phyloP scores from a whole-genome alignment of 2,797 vertebrate genomes.

The Darevskia nairensis region DNA sequence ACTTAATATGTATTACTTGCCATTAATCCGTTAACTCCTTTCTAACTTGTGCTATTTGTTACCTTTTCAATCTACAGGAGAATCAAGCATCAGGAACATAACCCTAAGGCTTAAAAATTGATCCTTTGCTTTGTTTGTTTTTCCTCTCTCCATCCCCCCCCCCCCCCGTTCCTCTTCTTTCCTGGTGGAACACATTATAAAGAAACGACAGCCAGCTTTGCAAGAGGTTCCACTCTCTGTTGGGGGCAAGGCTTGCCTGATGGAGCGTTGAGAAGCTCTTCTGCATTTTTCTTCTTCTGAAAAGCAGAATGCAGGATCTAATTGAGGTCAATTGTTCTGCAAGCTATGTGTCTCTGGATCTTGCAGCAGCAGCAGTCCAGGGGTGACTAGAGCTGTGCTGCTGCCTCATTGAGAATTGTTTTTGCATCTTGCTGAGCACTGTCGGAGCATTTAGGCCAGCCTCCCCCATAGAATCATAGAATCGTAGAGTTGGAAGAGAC shows the following conservation, averaged over 20 bases:
- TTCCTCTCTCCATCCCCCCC: not conserved
- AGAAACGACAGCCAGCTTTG: conserved; percentile 23
- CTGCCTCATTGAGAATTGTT: not conserved
- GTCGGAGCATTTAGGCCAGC: too few species aligned
- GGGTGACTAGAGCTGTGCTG: conserved; percentile 13
- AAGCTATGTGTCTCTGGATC: conserved; percentile 9
- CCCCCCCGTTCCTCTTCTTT: not conserved
- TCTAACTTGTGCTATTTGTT: conserved; percentile 34
- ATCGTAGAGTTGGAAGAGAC: too few species aligned
- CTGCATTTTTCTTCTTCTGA: not conserved
- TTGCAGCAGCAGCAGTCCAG: not conserved
- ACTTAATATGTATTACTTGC: conserved; percentile 51
- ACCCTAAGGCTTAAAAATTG: conserved; percentile 41
- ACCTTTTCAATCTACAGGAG: conserved; percentile 35
- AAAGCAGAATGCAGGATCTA: conserved; percentile 27
- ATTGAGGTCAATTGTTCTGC: conserved; percentile 35
- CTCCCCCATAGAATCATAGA: too few species aligned
- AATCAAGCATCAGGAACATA: conserved; percentile 40
- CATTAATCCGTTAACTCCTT: conserved; percentile 57
- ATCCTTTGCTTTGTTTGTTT: conserved; percentile 34
- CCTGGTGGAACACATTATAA: conserved; percentile 12
- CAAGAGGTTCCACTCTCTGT: conserved; percentile 28
- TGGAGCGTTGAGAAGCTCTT: conserved; percentile 19
- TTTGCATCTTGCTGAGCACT: not conserved
- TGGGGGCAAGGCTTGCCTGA: not conserved